These are phyloP conservation scores for Macrobrachium rosenbergii DNA, from an alignment of 1,140 invertebrate genomes.

Conservation along the genomic window DNA sequence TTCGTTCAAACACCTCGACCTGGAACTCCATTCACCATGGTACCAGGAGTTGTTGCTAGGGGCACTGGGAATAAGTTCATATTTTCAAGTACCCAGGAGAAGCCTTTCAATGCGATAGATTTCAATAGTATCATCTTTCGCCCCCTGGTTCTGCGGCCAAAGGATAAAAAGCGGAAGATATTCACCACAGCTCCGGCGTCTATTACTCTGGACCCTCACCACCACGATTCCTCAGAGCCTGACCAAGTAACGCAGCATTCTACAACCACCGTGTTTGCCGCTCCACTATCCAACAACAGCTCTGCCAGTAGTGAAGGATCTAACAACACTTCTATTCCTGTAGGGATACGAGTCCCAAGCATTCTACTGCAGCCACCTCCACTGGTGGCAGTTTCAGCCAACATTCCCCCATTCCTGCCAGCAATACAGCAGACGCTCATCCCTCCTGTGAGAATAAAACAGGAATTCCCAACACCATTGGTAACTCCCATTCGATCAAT, in stretches of 20 bases:
- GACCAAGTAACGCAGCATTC: constrained; percentile 17
- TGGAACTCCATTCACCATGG: constrained; percentile 10
- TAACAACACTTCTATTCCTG: not conserved
- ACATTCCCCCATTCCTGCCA: constrained; percentile 10
- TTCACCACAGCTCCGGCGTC: not conserved
- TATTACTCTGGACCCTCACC: not conserved
- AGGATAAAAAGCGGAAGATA: constrained; percentile 9
- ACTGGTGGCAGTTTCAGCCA: not conserved
- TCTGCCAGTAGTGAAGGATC: not conserved
- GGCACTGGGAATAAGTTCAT: constrained; percentile 27
- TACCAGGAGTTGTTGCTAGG: constrained; percentile 30
- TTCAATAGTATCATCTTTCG: constrained; percentile 13
- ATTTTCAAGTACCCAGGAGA: constrained; percentile 12
- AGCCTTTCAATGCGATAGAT: constrained; percentile 15
- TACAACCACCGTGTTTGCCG: not conserved
- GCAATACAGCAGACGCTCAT: not conserved
- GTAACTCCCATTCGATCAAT: not conserved
- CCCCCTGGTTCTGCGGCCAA: constrained; percentile 19
- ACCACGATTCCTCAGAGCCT: not conserved
- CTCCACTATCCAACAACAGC: not conserved
- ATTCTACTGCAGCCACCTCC: not conserved
- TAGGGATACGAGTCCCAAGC: not conserved
- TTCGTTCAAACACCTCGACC: constrained; percentile 13
- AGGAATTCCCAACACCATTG: constrained; percentile 38
- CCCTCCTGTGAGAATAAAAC: constrained; percentile 7